Conservation (phyloP, 2,797 vertebrate species). For the Amniataba percoides region DNA sequence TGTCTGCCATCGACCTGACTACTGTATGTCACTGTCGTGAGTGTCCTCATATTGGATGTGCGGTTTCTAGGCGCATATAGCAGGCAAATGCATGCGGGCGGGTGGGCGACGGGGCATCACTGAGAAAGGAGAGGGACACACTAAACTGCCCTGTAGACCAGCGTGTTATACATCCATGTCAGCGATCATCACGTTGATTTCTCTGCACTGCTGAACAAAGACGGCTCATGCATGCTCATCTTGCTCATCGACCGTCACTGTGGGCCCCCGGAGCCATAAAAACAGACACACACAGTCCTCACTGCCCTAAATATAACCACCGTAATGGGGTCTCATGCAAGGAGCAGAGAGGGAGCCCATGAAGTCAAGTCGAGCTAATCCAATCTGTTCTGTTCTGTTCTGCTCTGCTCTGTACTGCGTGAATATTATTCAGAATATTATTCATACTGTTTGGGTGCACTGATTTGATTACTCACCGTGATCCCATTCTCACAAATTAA, state of each 20-base stretch:
- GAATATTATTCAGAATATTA: conserved; percentile 52
- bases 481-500: conserved; percentile 55
- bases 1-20: conserved; percentile 68
- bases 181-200: conserved; percentile 50
- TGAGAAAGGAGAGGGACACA: conserved; percentile 79
- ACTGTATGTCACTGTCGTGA: conserved; percentile 64
- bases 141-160: conserved; percentile 61
- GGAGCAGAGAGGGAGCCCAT: conserved; percentile 21
- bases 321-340: conserved; percentile 44
- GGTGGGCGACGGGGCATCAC: conserved; percentile 37
- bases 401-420: conserved; percentile 45
- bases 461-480: conserved; percentile 61
- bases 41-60: conserved; percentile 70
- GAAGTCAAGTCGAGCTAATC: conserved; percentile 47
- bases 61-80: conserved; percentile 57
- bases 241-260: conserved; percentile 55
- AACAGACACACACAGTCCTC: conserved; percentile 48
- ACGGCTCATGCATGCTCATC: conserved; percentile 61
- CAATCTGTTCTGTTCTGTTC: conserved; percentile 54
- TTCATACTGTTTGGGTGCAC: conserved; percentile 60
- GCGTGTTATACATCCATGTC: conserved; percentile 56
- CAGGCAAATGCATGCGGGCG: conserved; percentile 73
- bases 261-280: conserved; percentile 57
- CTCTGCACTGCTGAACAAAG: conserved; percentile 59
- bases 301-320: conserved; percentile 42